Evolutionary conservation across 2,888 invertebrate species (phyloP).

Genomic region (Melanotus villosus): DNA sequence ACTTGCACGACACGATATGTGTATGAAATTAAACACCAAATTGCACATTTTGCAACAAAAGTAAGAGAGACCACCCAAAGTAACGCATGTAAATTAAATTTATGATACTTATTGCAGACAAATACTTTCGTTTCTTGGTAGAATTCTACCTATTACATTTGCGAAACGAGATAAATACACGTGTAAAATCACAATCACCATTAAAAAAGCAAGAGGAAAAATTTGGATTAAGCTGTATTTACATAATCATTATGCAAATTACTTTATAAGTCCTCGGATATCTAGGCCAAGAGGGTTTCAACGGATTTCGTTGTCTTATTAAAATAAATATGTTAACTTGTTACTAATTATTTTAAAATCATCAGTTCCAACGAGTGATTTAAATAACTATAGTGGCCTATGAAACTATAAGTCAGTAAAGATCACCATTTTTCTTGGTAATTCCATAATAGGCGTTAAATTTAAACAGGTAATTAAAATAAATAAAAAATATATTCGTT

Average conservation of each 20-base stretch:
- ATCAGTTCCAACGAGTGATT: no score
- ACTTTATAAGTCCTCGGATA: slow-evolving; percentile 18
- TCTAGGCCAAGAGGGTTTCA: slow-evolving; percentile 26
- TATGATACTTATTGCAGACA: slow-evolving; percentile 38
- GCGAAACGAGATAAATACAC: slow-evolving; percentile 36
- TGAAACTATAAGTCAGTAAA: no score
- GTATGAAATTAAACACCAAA: slow-evolving; percentile 47
- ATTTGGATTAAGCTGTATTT: slow-evolving; percentile 33
- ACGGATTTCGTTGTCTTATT: slow-evolving; percentile 8
- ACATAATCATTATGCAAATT: slow-evolving; percentile 38
- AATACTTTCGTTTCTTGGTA: slow-evolving; percentile 40
- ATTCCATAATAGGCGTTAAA: no score
- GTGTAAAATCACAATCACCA: slow-evolving; percentile 23
- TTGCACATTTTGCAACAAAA: slow-evolving; percentile 45
- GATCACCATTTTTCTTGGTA: no score
- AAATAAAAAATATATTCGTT: no score
- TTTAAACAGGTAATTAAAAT: no score
- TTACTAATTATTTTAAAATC: not conserved
- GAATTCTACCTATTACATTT: slow-evolving; percentile 35
- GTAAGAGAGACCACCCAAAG: slow-evolving; percentile 44
- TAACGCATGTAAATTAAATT: slow-evolving; percentile 42
- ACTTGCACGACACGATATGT: slow-evolving; percentile 38
- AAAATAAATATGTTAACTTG: not conserved
- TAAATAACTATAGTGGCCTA: no score
- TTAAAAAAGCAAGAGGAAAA: slow-evolving; percentile 21